A percentile compares a stretch with the other conserved stretches of the same genome.
These are phyloP conservation scores for Emydoidea blandingii DNA, from an alignment of 2,797 vertebrate species.

Conservation along the genomic window DNA sequence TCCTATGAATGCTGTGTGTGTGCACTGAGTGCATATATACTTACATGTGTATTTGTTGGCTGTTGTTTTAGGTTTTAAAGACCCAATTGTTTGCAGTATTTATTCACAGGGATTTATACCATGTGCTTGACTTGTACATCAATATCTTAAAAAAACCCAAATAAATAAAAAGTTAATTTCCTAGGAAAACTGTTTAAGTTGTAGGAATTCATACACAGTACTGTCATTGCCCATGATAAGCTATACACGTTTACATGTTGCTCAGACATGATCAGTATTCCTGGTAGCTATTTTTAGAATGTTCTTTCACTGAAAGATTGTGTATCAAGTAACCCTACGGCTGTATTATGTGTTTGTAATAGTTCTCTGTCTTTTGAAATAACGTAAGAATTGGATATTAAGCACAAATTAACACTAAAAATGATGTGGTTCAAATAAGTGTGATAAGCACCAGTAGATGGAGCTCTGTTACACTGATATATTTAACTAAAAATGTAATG, in stretches of 20 bases:
- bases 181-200: background rate
- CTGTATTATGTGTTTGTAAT: fast-evolving
- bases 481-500: fast-evolving
- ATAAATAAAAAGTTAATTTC: background rate
- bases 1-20: background rate
- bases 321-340: fast-evolving
- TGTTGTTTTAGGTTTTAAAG: background rate
- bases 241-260: background rate
- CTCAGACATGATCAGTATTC: background rate
- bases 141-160: background rate
- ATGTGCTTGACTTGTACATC: background rate
- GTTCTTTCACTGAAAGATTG: background rate
- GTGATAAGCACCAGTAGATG: slow-evolving; percentile 48
- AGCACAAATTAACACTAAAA: fast-evolving
- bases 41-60: background rate
- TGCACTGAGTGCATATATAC: background rate
- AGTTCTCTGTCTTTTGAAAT: fast-evolving
- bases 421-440: fast-evolving
- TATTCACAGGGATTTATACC: fast-evolving
- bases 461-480: slow-evolving; percentile 6
- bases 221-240: background rate
- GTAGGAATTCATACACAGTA: background rate
- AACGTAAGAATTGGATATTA: fast-evolving
- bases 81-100: background rate
- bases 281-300: background rate